Evolutionary conservation across 2,113 vertebrate genomes (phyloP).

Genomic region (Leucopsar rothschildi): DNA sequence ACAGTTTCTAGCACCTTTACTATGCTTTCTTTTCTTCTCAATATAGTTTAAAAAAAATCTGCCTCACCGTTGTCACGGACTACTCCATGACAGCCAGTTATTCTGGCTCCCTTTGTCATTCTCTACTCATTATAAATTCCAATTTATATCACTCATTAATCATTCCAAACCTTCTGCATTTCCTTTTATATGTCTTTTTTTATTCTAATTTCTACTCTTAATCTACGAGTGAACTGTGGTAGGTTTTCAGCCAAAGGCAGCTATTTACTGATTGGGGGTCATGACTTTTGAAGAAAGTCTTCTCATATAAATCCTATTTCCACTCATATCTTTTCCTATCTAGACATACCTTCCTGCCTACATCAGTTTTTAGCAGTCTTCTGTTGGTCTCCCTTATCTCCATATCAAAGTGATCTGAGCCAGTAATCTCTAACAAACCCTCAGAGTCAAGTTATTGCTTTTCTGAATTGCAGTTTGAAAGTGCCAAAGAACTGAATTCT

Average conservation of each 20-base stretch:
- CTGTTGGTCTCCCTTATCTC: not conserved
- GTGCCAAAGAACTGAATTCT: not conserved
- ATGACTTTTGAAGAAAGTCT: not conserved
- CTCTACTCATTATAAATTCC: not conserved
- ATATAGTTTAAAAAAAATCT: not conserved
- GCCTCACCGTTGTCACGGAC: not conserved
- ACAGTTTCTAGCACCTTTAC: not conserved
- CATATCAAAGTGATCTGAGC: not conserved
- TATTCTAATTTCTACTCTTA: not conserved
- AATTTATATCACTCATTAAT: not conserved
- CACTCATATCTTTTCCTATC: not conserved
- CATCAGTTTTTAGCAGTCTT: not conserved
- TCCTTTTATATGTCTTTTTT: not conserved
- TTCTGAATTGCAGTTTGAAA: not conserved
- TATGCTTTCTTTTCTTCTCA: not conserved
- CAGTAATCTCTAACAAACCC: conserved; percentile 10
- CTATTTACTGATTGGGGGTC: not conserved
- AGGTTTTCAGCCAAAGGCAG: not conserved
- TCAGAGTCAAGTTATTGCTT: not conserved
- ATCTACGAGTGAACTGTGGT: not conserved
- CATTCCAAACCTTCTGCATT: not conserved
- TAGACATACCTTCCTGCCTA: not conserved
- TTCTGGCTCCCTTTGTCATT: not conserved
- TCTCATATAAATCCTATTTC: not conserved
- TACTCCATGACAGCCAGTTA: not conserved